These are phyloP conservation scores for Amblyjoppa proteus DNA, from an alignment of 2,888 invertebrate species.

Conservation along the genomic window DNA sequence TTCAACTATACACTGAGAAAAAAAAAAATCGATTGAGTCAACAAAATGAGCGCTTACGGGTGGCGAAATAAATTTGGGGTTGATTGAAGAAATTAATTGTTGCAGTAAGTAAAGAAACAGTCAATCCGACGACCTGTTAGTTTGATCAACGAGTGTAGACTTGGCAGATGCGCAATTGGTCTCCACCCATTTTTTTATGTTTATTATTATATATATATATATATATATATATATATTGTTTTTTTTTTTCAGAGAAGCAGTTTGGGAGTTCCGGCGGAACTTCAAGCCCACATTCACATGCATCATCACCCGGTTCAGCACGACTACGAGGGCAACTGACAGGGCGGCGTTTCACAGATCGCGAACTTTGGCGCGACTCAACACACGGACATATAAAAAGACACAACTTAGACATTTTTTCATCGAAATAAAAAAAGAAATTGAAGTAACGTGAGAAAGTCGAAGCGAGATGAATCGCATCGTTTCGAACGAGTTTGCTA, in stretches of 20 bases:
- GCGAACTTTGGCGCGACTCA: conserved; percentile 12
- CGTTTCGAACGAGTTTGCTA: not conserved
- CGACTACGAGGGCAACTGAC: conserved; percentile 80
- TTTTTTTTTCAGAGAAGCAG: conserved; percentile 82
- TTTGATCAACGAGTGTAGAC: too few species aligned
- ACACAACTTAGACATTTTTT: conserved; percentile 22
- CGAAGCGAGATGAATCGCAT: not conserved
- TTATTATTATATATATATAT: not conserved
- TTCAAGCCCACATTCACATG: conserved; percentile 85
- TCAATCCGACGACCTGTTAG: too few species aligned
- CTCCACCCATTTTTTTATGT: not conserved
- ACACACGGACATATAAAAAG: conserved; percentile 2
- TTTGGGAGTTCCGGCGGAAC: conserved; percentile 84
- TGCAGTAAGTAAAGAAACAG: too few species aligned
- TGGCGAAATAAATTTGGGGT: too few species aligned
- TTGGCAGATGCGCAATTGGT: too few species aligned
- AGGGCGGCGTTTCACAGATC: not conserved
- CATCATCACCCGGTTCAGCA: conserved; percentile 80
- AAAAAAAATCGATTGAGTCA: too few species aligned
- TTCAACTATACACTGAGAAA: too few species aligned
- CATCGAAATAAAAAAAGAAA: conserved; percentile 34
- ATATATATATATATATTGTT: not conserved
- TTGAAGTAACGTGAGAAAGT: not conserved
- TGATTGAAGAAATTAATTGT: too few species aligned
- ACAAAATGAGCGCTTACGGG: too few species aligned